A percentile compares a stretch with the other conserved stretches of the same genome.
These are phyloP conservation scores for Propithecus coquereli DNA, from an alignment of 2,113 vertebrate genomes.

Conservation along the genomic window DNA sequence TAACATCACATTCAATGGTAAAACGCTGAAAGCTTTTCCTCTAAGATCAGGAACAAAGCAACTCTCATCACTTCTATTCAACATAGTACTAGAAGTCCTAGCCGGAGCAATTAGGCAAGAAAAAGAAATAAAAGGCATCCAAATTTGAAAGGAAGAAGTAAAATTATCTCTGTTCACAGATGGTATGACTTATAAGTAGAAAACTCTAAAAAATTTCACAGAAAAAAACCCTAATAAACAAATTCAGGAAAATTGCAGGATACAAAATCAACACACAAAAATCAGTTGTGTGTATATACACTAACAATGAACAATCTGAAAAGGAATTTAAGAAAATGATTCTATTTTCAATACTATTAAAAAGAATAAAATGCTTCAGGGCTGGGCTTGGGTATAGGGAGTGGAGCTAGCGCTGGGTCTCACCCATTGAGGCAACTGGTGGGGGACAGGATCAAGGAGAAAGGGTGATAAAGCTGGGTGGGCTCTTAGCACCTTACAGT, in stretches of 20 bases:
- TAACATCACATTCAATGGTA: background rate
- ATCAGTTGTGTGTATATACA: background rate
- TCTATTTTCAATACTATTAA: background rate
- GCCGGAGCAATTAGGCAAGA: background rate
- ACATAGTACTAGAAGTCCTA: background rate
- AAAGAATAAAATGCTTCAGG: background rate
- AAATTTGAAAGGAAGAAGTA: background rate
- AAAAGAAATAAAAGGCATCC: background rate
- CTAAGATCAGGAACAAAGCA: background rate
- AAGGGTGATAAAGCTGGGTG: background rate
- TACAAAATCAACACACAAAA: background rate
- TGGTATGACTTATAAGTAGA: background rate
- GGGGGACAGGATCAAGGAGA: background rate
- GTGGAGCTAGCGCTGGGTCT: background rate
- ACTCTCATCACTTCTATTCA: background rate
- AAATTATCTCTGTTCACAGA: background rate
- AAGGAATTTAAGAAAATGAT: background rate
- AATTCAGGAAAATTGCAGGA: background rate
- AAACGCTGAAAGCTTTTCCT: background rate
- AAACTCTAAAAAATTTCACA: background rate
- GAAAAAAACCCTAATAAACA: background rate
- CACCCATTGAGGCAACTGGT: background rate
- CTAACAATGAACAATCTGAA: background rate
- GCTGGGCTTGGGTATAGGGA: constrained; percentile 2
- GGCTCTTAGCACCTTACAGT: background rate